Base-by-base conservation (phyloP, 2,797 vertebrate genomes). In the Pachyuromys duprasi region DNA sequence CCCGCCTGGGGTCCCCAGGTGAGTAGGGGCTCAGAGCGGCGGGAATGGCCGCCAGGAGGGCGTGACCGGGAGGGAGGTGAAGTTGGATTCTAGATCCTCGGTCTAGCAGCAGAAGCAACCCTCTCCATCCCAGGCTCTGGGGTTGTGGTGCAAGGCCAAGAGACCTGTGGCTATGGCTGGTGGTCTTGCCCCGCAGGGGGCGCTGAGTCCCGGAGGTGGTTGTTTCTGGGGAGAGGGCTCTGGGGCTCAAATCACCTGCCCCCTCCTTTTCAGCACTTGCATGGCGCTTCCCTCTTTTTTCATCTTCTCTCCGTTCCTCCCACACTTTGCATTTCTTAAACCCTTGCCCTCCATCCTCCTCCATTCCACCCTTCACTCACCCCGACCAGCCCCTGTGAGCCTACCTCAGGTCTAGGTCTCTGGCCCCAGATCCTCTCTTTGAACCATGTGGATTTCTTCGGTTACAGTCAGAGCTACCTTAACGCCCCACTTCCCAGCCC, bases 1-100 rank as follows among this genome's bases (percentile, higher is more conserved):
- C 60, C 99, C 99, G 84, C 99, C 99, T 11, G 99, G 99, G 93
- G 99, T 99, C 92, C 99, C 99, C 97, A 99, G 99, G 99, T 99
- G 99, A 99, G 99, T 98, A 79, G 95, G 93, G 89, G 80, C 79
- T 53, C 82, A 89, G 33, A 55, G 57, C 22, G 14, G 45, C 88
- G 36, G 75, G 53, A 65, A 13, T 70, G 70, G 53, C 87, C 26
- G 15, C 72, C 28, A 9, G 75, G 14, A 63, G 53, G 89, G 67
- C 22, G 20, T 70, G 74, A 55, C 95, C 4, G 76, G 76, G 90
- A 94, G 89, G 93, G 95, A 89, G 76, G 45, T 60, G 87, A 84
- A 89, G n/a, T 89, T 42, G 17, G 53, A 89, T 89, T 65, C 60
- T 42, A 36, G 79, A 86, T 84, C 45, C 3, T 45, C 31, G 11